Percentiles rank a stretch among this genome's conserved stretches.
Evolutionary conservation across 2,888 invertebrate species (phyloP).

Genomic region (Pammene fasciana): DNA sequence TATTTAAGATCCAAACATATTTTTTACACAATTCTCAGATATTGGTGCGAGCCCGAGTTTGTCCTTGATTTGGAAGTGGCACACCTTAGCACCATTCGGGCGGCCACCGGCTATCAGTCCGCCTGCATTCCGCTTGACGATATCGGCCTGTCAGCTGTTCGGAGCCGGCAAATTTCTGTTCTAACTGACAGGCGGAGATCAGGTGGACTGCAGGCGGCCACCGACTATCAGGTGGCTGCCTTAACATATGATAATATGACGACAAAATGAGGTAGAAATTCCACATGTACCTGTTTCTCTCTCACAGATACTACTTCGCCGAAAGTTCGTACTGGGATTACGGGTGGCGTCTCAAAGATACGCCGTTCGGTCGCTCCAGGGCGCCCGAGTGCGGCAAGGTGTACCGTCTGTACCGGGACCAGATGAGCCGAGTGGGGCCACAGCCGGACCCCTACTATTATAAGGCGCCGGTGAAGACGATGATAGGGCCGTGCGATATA

Average conservation of each 20-base stretch:
- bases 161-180: too few relatives aligned
- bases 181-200: too few relatives aligned
- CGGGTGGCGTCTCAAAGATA: slow-evolving; percentile 60
- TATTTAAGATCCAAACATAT: too few relatives aligned
- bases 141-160: too few relatives aligned
- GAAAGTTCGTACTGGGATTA: slow-evolving; percentile 53
- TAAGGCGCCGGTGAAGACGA: slow-evolving; percentile 46
- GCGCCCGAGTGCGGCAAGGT: slow-evolving; percentile 51
- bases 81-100: too few relatives aligned
- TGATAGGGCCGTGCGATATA: background rate
- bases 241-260: background rate
- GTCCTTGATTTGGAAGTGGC: too few relatives aligned
- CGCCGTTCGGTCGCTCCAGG: slow-evolving; percentile 48
- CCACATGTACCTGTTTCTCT: background rate
- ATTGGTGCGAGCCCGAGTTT: too few relatives aligned
- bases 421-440: slow-evolving; percentile 55
- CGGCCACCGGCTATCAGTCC: too few relatives aligned
- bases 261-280: background rate
- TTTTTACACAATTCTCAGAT: too few relatives aligned
- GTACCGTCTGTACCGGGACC: slow-evolving; percentile 51
- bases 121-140: too few relatives aligned
- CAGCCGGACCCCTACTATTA: slow-evolving; percentile 59
- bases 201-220: too few relatives aligned
- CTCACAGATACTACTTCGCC: slow-evolving; percentile 49
- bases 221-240: too few relatives aligned